Percentiles rank a stretch among this genome's conserved stretches.
Evolutionary conservation across 2,888 invertebrate species (phyloP).

Genomic region (Eristalinus aeneus): DNA sequence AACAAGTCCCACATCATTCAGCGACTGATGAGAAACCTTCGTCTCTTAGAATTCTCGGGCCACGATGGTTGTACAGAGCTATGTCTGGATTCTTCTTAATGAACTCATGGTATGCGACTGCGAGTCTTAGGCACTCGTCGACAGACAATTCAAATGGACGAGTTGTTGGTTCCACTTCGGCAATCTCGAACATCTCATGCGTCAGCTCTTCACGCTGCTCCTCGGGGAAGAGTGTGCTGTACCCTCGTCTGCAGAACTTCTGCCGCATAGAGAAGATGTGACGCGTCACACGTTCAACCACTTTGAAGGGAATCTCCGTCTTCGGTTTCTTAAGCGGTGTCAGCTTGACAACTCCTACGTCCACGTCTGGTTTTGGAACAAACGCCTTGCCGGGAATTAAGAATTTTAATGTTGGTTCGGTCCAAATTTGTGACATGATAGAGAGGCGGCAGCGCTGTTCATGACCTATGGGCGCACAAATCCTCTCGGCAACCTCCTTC

Average conservation of each 20-base stretch:
- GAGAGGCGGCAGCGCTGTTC: constrained; percentile 93
- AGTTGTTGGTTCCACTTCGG: constrained; percentile 86
- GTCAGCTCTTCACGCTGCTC: constrained; percentile 85
- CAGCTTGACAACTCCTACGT: constrained; percentile 96
- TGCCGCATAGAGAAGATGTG: constrained; percentile 94
- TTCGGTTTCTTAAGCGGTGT: constrained; percentile 89
- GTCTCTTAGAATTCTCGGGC: constrained; percentile 75
- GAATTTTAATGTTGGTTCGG: constrained; percentile 90
- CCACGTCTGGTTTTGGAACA: constrained; percentile 96
- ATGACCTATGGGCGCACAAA: constrained; percentile 87
- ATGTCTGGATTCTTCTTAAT: constrained; percentile 86
- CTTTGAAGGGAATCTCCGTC: constrained; percentile 88
- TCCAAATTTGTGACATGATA: constrained; percentile 97
- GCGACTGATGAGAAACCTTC: not conserved
- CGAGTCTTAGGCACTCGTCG: constrained; percentile 89
- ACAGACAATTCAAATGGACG: constrained; percentile 89
- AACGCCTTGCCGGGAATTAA: constrained; percentile 95
- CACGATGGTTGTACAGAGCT: constrained; percentile 86
- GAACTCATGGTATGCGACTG: constrained; percentile 88
- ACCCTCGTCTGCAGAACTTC: constrained; percentile 88
- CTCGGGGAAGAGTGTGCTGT: constrained; percentile 88
- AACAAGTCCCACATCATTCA: not conserved
- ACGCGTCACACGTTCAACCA: constrained; percentile 94
- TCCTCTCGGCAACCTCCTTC: constrained; percentile 96
- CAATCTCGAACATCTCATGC: constrained; percentile 85